Conservation (phyloP, 2,888 invertebrate genomes). For the Ceratothoa steindachneri region DNA sequence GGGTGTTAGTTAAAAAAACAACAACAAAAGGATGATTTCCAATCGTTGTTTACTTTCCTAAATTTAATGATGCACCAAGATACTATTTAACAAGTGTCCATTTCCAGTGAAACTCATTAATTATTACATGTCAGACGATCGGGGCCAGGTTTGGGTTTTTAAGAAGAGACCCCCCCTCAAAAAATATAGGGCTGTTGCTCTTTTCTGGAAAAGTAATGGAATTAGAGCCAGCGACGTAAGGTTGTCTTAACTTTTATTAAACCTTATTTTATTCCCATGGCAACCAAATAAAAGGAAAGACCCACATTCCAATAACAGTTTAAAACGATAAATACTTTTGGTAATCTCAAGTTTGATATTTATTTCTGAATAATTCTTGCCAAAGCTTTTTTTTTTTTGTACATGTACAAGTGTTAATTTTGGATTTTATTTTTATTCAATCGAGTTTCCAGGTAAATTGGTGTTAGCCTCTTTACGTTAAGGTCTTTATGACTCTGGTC, state of each 20-base stretch:
- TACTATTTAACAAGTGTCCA: background rate
- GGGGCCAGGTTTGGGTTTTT: slow-evolving; percentile 1
- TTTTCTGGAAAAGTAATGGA: background rate
- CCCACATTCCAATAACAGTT: background rate
- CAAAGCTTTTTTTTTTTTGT: background rate
- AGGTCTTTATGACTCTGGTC: background rate
- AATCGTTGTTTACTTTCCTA: background rate
- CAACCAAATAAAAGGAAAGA: background rate
- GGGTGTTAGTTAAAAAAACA: background rate
- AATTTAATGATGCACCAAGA: background rate
- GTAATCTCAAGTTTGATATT: slow-evolving; percentile 4
- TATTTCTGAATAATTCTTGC: background rate
- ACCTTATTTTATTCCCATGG: background rate
- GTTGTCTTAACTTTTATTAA: background rate
- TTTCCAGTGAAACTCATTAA: background rate
- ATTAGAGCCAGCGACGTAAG: background rate
- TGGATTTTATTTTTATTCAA: background rate
- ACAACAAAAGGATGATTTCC: background rate
- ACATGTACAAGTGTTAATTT: background rate
- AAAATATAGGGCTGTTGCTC: slow-evolving; percentile 4
- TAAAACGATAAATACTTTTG: background rate
- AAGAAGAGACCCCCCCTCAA: slow-evolving; percentile 2
- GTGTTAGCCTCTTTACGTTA: background rate
- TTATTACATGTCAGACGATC: background rate
- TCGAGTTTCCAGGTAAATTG: background rate